Evolutionary conservation across 2,797 vertebrate species (phyloP).

Genomic region (Furcifer pardalis): DNA sequence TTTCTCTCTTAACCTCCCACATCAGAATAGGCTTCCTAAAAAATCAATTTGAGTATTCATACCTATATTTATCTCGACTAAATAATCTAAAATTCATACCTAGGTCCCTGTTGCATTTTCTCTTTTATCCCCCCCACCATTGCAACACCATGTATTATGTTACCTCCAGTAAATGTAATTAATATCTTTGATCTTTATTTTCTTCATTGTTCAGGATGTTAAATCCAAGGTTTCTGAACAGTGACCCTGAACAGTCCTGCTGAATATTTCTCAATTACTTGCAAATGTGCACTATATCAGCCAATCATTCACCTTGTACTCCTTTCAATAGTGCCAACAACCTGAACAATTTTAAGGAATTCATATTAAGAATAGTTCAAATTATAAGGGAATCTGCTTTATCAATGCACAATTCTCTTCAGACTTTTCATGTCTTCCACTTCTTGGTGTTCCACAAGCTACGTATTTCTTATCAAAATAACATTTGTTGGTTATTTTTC

Average conservation of each 20-base stretch:
- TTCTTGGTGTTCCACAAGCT: neutral
- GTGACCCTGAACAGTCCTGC: neutral
- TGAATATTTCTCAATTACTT: neutral
- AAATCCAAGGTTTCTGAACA: constrained; percentile 18
- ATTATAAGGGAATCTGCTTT: neutral
- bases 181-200: constrained; percentile 22
- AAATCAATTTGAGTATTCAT: neutral
- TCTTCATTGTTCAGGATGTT: constrained; percentile 31
- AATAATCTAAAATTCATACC: neutral
- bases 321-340: constrained; percentile 5
- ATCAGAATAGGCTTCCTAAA: neutral
- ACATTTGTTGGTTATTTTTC: too few species aligned
- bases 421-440: neutral
- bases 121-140: constrained; percentile 2
- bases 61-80: neutral
- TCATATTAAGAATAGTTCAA: neutral
- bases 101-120: neutral
- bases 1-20: constrained; percentile 21
- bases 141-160: constrained; percentile 21
- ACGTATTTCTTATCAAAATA: neutral
- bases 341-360: neutral
- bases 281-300: neutral
- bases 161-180: constrained; percentile 38
- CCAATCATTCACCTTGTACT: constrained; percentile 1
- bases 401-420: neutral